A percentile compares a stretch with the other conserved stretches of the same genome.
phyloP scores from a whole-genome alignment of 1,140 invertebrate species.

The Branchinecta lindahli region DNA sequence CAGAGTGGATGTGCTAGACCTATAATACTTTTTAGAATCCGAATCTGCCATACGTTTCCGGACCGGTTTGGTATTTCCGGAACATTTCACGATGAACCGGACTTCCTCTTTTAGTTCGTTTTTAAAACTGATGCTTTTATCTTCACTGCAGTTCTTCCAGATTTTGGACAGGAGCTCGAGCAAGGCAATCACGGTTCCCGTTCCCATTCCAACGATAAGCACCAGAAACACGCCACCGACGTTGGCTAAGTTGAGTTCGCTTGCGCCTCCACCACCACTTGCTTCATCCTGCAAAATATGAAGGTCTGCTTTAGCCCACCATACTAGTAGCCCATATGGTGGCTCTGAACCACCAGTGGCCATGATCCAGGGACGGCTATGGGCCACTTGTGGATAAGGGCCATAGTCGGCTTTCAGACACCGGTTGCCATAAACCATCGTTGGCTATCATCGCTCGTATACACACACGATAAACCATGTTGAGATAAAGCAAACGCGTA shows the following conservation, averaged over 20 bases:
- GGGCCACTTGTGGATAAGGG: no score
- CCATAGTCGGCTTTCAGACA: no score
- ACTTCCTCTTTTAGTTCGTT: conserved; percentile 26
- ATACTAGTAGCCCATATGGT: no score
- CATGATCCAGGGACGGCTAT: no score
- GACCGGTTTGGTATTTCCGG: conserved; percentile 27
- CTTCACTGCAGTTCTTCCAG: conserved; percentile 34
- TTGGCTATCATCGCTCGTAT: no score
- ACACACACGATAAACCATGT: no score
- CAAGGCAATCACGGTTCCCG: conserved; percentile 46
- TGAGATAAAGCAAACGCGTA: no score
- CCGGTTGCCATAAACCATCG: no score
- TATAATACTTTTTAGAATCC: conserved; percentile 6
- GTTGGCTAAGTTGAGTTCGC: conserved; percentile 47
- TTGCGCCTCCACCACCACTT: conserved; percentile 24
- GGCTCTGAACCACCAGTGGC: no score
- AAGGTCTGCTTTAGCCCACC: background rate
- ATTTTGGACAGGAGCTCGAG: background rate
- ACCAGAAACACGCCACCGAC: conserved; percentile 85
- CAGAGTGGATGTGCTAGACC: background rate
- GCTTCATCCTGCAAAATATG: conserved; percentile 19
- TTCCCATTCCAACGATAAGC: conserved; percentile 47
- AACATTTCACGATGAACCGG: conserved; percentile 25
- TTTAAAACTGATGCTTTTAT: conserved; percentile 40
- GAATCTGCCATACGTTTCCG: conserved; percentile 15